Evolutionary conservation across 2,113 vertebrate species (phyloP).

Genomic region (Arizona elegans): DNA sequence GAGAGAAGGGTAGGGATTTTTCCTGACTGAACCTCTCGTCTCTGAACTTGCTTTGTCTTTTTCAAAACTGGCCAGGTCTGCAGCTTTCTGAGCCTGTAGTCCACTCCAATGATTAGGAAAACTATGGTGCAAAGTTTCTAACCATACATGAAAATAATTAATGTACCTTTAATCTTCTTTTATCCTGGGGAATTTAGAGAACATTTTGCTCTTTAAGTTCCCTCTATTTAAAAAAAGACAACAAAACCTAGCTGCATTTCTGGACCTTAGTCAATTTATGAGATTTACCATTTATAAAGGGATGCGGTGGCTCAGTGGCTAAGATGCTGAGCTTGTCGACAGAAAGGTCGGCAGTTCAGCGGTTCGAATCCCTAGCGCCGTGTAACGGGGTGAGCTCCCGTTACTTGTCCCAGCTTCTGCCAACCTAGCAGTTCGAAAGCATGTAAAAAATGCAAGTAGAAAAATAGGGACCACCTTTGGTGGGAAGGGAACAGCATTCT

Average conservation of each 20-base stretch:
- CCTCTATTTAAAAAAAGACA: slow-evolving; percentile 22
- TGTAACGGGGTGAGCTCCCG: no score
- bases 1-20: no score
- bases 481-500: no score
- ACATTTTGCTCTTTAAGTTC: slow-evolving; percentile 26
- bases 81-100: not conserved
- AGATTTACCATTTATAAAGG: slow-evolving; percentile 35
- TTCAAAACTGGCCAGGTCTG: not conserved
- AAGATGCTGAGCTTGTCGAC: no score
- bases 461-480: no score
- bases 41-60: not conserved
- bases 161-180: not conserved
- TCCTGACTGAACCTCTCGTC: not conserved
- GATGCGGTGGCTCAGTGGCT: no score
- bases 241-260: slow-evolving; percentile 16
- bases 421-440: no score
- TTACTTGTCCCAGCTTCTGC: no score
- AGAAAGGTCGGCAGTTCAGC: no score
- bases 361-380: no score
- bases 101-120: not conserved
- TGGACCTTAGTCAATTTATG: slow-evolving; percentile 11
- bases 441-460: no score
- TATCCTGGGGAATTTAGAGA: not conserved
- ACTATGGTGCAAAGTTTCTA: not conserved
- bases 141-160: not conserved